Evolutionary conservation across 2,797 vertebrate species (phyloP), one percentile per base, ranked within the genome.

Genomic region (Semotilus atromaculatus): DNA sequence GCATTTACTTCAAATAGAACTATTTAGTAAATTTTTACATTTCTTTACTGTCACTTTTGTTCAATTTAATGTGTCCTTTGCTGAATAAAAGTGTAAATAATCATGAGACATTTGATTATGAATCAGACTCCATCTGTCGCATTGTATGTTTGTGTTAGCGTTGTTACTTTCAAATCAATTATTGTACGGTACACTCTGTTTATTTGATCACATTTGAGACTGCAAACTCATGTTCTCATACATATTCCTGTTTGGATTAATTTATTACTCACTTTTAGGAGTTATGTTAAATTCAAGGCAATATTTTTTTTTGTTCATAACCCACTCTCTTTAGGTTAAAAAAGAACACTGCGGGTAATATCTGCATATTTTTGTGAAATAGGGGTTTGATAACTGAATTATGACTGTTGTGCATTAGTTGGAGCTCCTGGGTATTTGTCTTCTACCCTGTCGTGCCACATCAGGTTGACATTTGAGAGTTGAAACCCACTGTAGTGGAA

Each of bases 361-460:
- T 79, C 21, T 29, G 43, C 21, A 10, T 51, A n/a, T 53, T 76
- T 66, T 21, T 43, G 38, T 72, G 62, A 48, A 72, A 55, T 55
- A 36, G 19, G 8, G 29, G 55, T 74, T 74, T 34, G 21, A 68
- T 38, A 21, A 67, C 64, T 51, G 26, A 58, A 58, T 93, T 93
- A 88, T 91, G 93, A 82, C 86, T 80, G 86, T 91, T 93, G 83
- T 91, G 90, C 89, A 90, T 95, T 94, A 94, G 91, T 93, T 79
- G 90, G 91, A 90, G 87, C 94, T 93, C 92, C 89, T 90, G 81
- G 88, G 91, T 92, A 88, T 94, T 90, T 88, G 87, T 93, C 92
- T 90, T 85, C 58, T 78, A 26, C 85, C 91, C 91, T 89, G 36
- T 83, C 80, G 31, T 90, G 91, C 88, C 90, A 92, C 85, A 89